Evolutionary conservation across 1,140 invertebrate genomes (phyloP).

Genomic region (Drosophila sucinea): DNA sequence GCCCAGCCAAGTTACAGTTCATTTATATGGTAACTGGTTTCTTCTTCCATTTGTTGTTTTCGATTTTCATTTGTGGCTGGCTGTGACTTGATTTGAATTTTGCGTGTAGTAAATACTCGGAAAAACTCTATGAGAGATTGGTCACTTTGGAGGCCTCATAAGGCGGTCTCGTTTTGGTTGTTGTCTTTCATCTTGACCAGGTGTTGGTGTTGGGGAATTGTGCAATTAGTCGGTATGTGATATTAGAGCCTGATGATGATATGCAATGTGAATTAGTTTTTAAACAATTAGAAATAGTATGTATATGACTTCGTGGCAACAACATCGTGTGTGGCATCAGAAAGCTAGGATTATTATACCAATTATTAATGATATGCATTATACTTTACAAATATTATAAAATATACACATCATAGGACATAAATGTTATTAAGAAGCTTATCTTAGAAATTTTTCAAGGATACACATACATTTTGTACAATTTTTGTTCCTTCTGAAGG

Average conservation of each 20-base stretch:
- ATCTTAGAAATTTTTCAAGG: too few species aligned
- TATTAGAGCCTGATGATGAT: neutral
- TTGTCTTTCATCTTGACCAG: neutral
- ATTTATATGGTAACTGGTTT: constrained; percentile 49
- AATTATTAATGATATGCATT: too few species aligned
- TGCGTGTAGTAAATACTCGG: constrained; percentile 56
- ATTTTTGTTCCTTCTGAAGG: too few species aligned
- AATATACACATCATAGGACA: too few species aligned
- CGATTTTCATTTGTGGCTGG: constrained; percentile 44
- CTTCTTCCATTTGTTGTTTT: constrained; percentile 37
- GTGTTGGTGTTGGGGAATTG: neutral
- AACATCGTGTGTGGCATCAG: too few species aligned
- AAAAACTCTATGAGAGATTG: constrained; percentile 12
- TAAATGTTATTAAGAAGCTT: too few species aligned
- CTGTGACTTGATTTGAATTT: constrained; percentile 68
- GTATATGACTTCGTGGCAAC: too few species aligned
- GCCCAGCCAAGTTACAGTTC: constrained; percentile 29
- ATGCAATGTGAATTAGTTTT: neutral
- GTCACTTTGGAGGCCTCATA: constrained; percentile 1
- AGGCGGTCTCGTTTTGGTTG: neutral
- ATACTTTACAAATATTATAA: too few species aligned
- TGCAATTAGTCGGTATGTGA: neutral
- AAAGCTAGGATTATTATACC: too few species aligned
- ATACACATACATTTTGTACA: too few species aligned
- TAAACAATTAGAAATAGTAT: neutral